Evolutionary conservation across 2,888 invertebrate genomes (phyloP), one percentile per base, ranked within the genome.

Genomic region (Cryptocheilus praepositus): DNA sequence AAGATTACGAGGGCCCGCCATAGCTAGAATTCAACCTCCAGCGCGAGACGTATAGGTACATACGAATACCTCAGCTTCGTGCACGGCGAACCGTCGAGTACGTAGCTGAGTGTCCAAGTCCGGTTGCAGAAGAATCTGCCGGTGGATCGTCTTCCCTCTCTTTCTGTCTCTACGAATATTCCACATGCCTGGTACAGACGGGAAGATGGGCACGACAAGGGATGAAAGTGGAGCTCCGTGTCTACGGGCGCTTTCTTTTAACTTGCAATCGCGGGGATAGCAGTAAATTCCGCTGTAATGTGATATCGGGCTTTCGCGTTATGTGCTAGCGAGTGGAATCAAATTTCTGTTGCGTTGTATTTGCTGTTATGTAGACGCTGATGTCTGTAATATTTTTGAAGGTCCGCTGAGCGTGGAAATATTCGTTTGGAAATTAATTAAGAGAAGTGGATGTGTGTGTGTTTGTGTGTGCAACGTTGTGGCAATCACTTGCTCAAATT

Each of bases 1-100:
- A 82, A 84, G 85, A 86, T 86, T 85, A 85, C 83, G 80, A 79
- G 83, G 81, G 81, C 84, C 84, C 71, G 77, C 78, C 79, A 68
- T 73, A 73, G 74, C 81, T 85, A 83, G 83, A 84, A 83, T 81
- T 81, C 79, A 77, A 74, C 64, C 79, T 64, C 74, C 58, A 28
- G 43, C 64, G 44, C 7, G 64, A 76, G 67, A 69, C 66, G 60
- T 71, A 64, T 67, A 74, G 36, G 67, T 49, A 49, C 16, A 56
- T 65, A 60, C 67, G 28, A 61, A 54, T 61, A 56, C 62, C 46
- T 52, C 49, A n/a, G 3, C 28, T 13, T 22, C 36, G 36, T 53
- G 49, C 43, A 49, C 19, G 49, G 65, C 56, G 67, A 66, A 25
- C 28, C 71, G 65, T 67, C 63, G 61, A 59, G 73, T 49, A 51